Conservation (phyloP, 2,797 vertebrate genomes). For the Onychomys torridus region DNA sequence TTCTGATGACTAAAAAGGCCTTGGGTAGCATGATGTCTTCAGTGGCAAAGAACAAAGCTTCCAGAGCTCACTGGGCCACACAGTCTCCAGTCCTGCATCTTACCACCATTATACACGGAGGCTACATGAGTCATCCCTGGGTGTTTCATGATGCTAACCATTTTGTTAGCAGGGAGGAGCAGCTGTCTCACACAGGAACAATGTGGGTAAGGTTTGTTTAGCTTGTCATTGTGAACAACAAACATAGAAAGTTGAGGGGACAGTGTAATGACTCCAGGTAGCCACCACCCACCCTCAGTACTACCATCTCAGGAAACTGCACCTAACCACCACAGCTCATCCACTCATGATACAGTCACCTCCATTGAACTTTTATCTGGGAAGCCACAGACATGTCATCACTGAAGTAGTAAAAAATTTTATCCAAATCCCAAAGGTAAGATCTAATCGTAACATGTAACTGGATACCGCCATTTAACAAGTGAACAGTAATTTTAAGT, state of each 20-base stretch:
- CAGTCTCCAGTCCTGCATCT: not conserved
- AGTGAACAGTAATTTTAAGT: not conserved
- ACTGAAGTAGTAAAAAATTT: not conserved
- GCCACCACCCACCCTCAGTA: not conserved
- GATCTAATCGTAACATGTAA: constrained; percentile 14
- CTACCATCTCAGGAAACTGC: too few relatives aligned
- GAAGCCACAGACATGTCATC: not conserved
- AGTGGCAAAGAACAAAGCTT: not conserved
- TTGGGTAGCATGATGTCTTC: not conserved
- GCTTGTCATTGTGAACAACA: not conserved
- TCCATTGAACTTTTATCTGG: not conserved
- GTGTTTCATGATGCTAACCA: not conserved
- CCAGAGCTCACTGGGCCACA: not conserved
- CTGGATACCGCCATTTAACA: not conserved
- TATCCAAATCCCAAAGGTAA: not conserved
- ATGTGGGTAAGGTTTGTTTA: not conserved
- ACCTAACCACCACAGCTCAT: not conserved
- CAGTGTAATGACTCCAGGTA: not conserved
- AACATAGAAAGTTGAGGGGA: not conserved
- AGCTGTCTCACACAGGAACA: not conserved
- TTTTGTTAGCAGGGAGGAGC: not conserved
- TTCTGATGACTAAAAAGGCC: not conserved
- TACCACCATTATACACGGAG: not conserved
- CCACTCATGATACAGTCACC: not conserved
- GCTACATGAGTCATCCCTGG: not conserved